Evolutionary conservation across 2,888 invertebrate species (phyloP).

Genomic region (Heliconius erato): DNA sequence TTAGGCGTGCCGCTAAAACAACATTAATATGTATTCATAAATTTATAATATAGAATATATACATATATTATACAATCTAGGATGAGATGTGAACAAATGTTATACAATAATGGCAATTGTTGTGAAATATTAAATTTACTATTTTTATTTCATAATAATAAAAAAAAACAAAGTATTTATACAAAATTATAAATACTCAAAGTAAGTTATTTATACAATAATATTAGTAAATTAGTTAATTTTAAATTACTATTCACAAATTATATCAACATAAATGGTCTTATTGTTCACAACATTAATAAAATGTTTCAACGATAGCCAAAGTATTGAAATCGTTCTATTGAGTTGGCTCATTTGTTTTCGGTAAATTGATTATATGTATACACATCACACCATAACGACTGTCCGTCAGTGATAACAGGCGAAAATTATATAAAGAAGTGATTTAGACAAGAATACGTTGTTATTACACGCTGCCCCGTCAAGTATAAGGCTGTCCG

Average conservation of each 20-base stretch:
- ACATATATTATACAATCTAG: neutral
- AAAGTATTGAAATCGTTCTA: constrained; percentile 31
- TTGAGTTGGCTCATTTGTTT: constrained; percentile 45
- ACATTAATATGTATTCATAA: neutral
- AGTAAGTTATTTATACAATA: too few species aligned
- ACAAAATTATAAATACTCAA: neutral
- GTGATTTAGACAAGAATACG: constrained; percentile 49
- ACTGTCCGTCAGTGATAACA: constrained; percentile 49
- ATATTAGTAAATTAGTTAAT: too few species aligned
- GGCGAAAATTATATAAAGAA: constrained; percentile 42
- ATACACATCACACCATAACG: constrained; percentile 34
- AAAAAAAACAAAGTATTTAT: neutral
- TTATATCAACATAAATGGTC: neutral
- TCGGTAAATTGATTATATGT: constrained; percentile 35
- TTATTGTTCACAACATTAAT: neutral
- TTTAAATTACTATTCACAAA: too few species aligned
- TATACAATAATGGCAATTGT: neutral
- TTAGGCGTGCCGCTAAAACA: neutral
- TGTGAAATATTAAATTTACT: neutral
- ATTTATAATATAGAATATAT: neutral
- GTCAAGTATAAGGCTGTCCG: constrained; percentile 67
- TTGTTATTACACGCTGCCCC: constrained; percentile 51
- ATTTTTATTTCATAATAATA: neutral
- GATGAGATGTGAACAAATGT: neutral
- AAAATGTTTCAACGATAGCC: neutral